Percentiles rank a stretch among this genome's conserved stretches.
These are phyloP conservation scores for Apoderus coryli DNA, from an alignment of 2,888 invertebrate genomes.

Conservation along the genomic window DNA sequence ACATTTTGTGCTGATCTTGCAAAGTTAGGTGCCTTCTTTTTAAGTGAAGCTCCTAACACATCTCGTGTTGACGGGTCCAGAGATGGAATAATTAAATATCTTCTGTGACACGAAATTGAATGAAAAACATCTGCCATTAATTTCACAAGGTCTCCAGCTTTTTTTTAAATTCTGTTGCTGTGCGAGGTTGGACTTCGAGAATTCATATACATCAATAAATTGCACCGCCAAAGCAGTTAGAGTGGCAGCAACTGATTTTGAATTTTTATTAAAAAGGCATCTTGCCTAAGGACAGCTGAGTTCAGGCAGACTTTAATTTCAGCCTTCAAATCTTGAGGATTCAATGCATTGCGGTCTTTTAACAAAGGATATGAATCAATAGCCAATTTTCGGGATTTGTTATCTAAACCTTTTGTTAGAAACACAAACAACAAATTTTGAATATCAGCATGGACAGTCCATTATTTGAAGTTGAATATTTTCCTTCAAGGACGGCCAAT, in stretches of 20 bases:
- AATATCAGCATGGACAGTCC: conserved; percentile 13
- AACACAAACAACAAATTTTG: conserved; percentile 8
- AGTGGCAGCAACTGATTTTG: conserved; percentile 8
- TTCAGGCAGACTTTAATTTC: conserved; percentile 10
- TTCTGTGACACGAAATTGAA: conserved; percentile 8
- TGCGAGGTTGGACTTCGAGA: background rate
- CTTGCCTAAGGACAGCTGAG: conserved; percentile 7
- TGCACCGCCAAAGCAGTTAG: conserved; percentile 12
- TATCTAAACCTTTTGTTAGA: conserved; percentile 9
- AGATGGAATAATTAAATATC: conserved; percentile 8
- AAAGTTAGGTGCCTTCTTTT: conserved; percentile 7
- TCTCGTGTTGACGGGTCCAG: conserved; percentile 5
- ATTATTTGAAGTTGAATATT: background rate
- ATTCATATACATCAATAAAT: conserved; percentile 7
- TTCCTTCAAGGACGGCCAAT: conserved; percentile 1
- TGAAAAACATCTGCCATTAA: conserved; percentile 9
- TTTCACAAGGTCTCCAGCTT: conserved; percentile 8
- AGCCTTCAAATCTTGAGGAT: conserved; percentile 9
- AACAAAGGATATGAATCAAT: conserved; percentile 9
- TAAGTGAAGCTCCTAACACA: conserved; percentile 7
- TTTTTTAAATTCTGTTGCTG: conserved; percentile 6
- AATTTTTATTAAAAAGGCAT: conserved; percentile 9
- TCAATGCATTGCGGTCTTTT: conserved; percentile 7
- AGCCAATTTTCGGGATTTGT: conserved; percentile 7
- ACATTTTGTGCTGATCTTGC: conserved; percentile 8